Evolutionary conservation across 1,140 invertebrate genomes (phyloP).

Genomic region (Pentalonia nigronervosa): DNA sequence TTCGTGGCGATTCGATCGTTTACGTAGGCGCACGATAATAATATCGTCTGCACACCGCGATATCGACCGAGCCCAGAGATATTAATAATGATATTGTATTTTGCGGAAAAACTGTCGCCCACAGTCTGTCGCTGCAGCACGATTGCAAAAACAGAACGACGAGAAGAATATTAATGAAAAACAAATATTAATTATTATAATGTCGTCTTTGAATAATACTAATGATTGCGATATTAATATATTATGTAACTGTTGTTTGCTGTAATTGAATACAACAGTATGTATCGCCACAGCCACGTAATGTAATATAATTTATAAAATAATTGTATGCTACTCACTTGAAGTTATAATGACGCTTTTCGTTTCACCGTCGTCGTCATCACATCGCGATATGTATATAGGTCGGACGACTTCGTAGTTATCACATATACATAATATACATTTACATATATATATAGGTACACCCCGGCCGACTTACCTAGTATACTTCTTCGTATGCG

Average conservation of each 20-base stretch:
- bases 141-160: neutral
- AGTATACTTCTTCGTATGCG: neutral
- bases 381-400: neutral
- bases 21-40: neutral
- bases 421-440: neutral
- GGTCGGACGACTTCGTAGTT: neutral
- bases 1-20: neutral
- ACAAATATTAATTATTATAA: too few species aligned
- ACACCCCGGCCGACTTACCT: neutral
- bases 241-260: neutral
- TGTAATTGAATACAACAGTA: neutral
- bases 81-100: neutral
- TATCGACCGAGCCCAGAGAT: neutral
- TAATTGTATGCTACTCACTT: neutral
- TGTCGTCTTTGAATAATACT: neutral
- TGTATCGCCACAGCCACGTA: too few species aligned
- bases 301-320: neutral
- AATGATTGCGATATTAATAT: too few species aligned
- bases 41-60: neutral
- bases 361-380: neutral
- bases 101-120: neutral
- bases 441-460: neutral
- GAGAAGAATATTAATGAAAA: too few species aligned
- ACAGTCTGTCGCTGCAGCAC: too few species aligned
- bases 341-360: conserved; percentile 50